Evolutionary conservation across 1,140 invertebrate genomes (phyloP).

Genomic region (Berghia stephanieae): DNA sequence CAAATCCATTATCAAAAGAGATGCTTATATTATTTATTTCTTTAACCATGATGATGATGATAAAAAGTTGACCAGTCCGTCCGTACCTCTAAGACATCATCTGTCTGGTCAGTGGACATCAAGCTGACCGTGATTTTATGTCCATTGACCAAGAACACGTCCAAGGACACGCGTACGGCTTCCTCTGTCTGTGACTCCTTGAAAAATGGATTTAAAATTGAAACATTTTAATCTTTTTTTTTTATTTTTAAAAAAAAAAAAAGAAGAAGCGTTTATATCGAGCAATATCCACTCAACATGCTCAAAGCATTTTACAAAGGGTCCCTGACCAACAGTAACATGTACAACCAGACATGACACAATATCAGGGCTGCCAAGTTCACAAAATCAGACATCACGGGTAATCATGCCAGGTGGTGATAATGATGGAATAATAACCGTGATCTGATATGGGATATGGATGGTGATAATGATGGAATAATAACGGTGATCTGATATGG

Average conservation of each 20-base stretch:
- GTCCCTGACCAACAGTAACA: too few relatives aligned
- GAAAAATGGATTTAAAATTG: neutral
- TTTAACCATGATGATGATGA: neutral
- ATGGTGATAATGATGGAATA: too few relatives aligned
- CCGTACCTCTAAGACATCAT: constrained; percentile 78
- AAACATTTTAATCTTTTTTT: neutral
- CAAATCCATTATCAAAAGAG: too few relatives aligned
- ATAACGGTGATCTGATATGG: too few relatives aligned
- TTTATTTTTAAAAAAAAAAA: neutral
- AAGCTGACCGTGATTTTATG: constrained; percentile 84
- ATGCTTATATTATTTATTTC: neutral
- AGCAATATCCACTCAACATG: too few relatives aligned
- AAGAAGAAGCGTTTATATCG: neutral
- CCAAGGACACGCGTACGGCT: constrained; percentile 77
- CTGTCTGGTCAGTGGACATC: constrained; percentile 82
- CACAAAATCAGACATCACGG: too few relatives aligned
- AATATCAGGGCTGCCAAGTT: too few relatives aligned
- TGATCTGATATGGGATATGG: too few relatives aligned
- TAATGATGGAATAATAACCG: too few relatives aligned
- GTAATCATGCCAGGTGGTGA: too few relatives aligned
- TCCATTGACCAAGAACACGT: constrained; percentile 86
- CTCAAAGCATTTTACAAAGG: too few relatives aligned
- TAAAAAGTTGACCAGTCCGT: neutral
- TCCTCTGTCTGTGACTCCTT: constrained; percentile 72
- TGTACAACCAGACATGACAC: too few relatives aligned